Evolutionary conservation across 2,797 vertebrate species (phyloP), one percentile per base, ranked within the genome.

Genomic region (Lacerta bilineata): DNA sequence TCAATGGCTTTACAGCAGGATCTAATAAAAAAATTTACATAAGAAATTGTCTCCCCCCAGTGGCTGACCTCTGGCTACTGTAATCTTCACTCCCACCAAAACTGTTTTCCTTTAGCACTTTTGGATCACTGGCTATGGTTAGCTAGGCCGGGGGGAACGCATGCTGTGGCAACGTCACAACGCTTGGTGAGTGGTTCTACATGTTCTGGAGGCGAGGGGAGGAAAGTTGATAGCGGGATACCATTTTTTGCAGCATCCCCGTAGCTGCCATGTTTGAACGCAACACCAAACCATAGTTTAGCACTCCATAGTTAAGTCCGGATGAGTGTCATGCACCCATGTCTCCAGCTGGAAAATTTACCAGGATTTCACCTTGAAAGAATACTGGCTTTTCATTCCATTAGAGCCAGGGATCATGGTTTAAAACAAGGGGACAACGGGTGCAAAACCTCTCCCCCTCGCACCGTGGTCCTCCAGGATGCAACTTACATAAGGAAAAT

Each of bases 41-140:
- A 88, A 83, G 81, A 84, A 84, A 39, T 23, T 84, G 66, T 59
- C 82, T 88, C 75, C 82, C 75, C 50, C 82, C 66, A 72, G 87
- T 79, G 87, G 82, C 50, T 59, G 50, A 43, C 27, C 18, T 61
- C 50, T n/a, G 36, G 17, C 64, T 82, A 36, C n/a, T 68, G 5
- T 76, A 25, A 59, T 15, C 33, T 59, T 36, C 3, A 5, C 23
- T 72, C 18, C 50, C 18, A 55, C 33, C 50, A 25, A 59, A 43
- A 59, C 4, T 39, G 9, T 20, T 39, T 61, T 76, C 17, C 33
- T 64, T 41, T 59, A 64, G 72, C 11, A 61, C 36, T 59, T 20
- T 10, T 66, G 11, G 43, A 74, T 72, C 23, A 13, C 55, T 80
- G 50, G 13, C 43, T 50, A 25, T 9, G 5, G 5, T 69, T 33